Evolutionary conservation across 2,888 invertebrate species (phyloP), one percentile per base, ranked within the genome.

Genomic region (Podabrus alpinus): DNA sequence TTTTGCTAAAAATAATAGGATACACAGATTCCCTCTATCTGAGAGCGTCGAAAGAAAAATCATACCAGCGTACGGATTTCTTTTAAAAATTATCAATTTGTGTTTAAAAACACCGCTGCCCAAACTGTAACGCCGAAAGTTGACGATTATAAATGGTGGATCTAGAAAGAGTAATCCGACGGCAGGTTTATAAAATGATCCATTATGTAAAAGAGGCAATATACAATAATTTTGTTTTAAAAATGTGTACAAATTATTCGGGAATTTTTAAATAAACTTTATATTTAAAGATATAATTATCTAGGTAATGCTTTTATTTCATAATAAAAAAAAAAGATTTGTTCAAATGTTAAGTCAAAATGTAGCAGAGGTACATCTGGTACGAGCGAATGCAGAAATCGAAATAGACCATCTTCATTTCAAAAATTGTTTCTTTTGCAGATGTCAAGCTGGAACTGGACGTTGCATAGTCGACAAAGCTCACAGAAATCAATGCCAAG

Each of bases 361-460:
- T 45, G 45, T 21, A 7, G 4, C 7, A 21, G 21, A 7, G 7
- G 19, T 4, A 19, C 3, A 4, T 29, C 29, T 3, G n/a, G 4
- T 2, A 13, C 4, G 29, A 13, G 29, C 3, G 13, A 13, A 29
- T 45, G 45, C n/a, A 13, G n/a, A 45, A 45, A 45, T 45, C 1
- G n/a, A n/a, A n/a, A n/a, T 45, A 7, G 24, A 24, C n/a, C 7
- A 7, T 1, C 15, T 15, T 24, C 21, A 1, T 66, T n/a, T 66
- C 10, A 21, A 66, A 66, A 66, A 15, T 1, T 7, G 10, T 15
- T 11, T 17, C 73, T 80, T 79, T 86, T 85, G 7, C 89, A 98
- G 98, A 90, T 99, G 99, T 87, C 99, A 99, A 90, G 99, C 99
- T 0, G 99, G 99, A 45, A 99, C 98, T 0, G 99, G 99, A 2